Evolutionary conservation across 2,888 invertebrate species (phyloP), one percentile per base, ranked within the genome.

Genomic region (Gerosis bhagava): DNA sequence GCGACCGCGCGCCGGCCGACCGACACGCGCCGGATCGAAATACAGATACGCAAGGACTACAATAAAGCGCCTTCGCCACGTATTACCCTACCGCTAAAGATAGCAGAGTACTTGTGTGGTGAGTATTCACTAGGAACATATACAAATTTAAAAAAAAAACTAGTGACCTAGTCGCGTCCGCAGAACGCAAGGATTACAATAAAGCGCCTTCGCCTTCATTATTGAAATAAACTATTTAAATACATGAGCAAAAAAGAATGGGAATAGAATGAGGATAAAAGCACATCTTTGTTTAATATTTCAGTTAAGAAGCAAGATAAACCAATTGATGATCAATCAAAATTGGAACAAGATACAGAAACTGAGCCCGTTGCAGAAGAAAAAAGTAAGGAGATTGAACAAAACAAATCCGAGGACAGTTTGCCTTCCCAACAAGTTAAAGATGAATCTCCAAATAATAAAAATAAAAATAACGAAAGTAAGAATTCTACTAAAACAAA

Each of bases 31-130:
- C 69, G 67, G 47, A 84, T 87, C 39, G 83, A 86, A 62, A 86
- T 87, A 60, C 87, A 87, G 57, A 83, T 87, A 41, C 76, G 87
- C 34, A 81, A 80, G 59, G 87, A 86, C 62, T 86, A 86, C 61
- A 66, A 84, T 57, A 87, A 86, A 56, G 77, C n/a, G 62, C 67
- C 50, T 10, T 43, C 34, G 44, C 53, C 50, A 15, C 32, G 50
- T n/a, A 48, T 65, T 3, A 57, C 54, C n/a, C 39, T 67, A 4
- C 58, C 59, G 19, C 12, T 55, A 10, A 67, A 63, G 8, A 31
- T 21, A 3, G 8, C 31, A 5, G 31, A 41, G 0, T 3, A n/a
- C n/a, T n/a, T n/a, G n/a, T n/a, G n/a, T n/a, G n/a, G n/a, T n/a
- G n/a, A n/a, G n/a, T n/a, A n/a, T n/a, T n/a, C n/a, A n/a, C n/a